Conservation (phyloP, 2,797 vertebrate species). For the Uromys caudimaculatus region DNA sequence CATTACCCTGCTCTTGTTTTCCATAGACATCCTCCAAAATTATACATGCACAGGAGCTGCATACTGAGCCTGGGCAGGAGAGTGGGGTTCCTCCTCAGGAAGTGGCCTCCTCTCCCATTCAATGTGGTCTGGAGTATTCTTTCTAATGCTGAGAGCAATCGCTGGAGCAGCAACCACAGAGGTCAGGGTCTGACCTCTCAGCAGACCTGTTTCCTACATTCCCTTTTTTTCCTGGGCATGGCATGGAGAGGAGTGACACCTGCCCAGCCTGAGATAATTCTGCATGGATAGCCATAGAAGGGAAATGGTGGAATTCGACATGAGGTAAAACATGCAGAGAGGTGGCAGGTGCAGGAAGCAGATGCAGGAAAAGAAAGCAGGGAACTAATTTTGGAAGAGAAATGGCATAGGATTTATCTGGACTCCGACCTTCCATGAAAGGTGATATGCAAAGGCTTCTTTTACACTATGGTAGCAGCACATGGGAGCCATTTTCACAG, state of each 20-base stretch:
- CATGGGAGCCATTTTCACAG: rapidly evolving
- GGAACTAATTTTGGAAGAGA: background rate
- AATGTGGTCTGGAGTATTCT: background rate
- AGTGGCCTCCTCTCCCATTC: background rate
- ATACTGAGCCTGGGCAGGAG: background rate
- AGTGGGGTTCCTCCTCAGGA: background rate
- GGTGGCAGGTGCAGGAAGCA: background rate
- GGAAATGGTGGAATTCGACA: background rate
- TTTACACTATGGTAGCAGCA: rapidly evolving
- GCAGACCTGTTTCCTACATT: background rate
- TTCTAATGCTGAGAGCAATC: background rate
- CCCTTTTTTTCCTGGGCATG: background rate
- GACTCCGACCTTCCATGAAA: background rate
- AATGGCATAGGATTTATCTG: too few relatives aligned
- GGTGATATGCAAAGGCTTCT: background rate
- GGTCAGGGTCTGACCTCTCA: background rate
- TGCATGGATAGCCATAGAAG: background rate
- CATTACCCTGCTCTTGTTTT: background rate
- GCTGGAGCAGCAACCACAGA: background rate
- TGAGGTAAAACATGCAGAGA: background rate
- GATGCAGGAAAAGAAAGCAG: background rate
- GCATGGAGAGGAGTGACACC: background rate
- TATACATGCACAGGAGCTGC: background rate
- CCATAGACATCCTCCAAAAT: background rate
- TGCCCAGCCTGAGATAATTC: too few relatives aligned